A percentile compares a stretch with the other conserved stretches of the same genome.
phyloP scores from a whole-genome alignment of 2,888 invertebrate genomes.

The Drosophila ochracea region DNA sequence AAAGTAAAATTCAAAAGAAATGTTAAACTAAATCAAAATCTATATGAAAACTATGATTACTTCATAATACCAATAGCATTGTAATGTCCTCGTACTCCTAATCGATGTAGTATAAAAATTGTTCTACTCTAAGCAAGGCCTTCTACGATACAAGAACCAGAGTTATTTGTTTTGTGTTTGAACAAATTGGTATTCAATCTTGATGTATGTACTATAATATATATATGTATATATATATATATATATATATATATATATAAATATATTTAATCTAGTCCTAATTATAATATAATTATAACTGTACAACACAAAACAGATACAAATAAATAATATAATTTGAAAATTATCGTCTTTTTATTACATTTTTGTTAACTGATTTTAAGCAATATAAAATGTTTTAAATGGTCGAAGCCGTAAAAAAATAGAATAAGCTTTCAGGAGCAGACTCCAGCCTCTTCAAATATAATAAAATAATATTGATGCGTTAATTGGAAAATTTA shows the following conservation, averaged over 20 bases:
- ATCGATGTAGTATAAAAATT: slow-evolving; percentile 54
- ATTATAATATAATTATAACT: slow-evolving; percentile 75
- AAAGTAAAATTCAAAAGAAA: slow-evolving; percentile 34
- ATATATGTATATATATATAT: slow-evolving; percentile 16
- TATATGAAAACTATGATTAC: slow-evolving; percentile 28
- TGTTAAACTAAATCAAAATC: slow-evolving; percentile 63
- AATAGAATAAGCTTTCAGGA: neutral
- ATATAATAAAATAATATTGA: neutral
- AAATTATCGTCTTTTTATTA: slow-evolving; percentile 42
- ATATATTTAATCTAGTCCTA: slow-evolving; percentile 74
- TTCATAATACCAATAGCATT: slow-evolving; percentile 17
- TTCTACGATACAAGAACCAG: slow-evolving; percentile 45
- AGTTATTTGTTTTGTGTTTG: slow-evolving; percentile 62
- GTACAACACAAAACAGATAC: slow-evolving; percentile 58
- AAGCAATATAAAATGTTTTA: neutral
- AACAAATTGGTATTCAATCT: slow-evolving; percentile 62
- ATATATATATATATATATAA: neutral
- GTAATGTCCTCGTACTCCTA: slow-evolving; percentile 30
- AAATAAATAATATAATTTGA: slow-evolving; percentile 63
- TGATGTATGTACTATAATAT: slow-evolving; percentile 56
- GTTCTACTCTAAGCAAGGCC: slow-evolving; percentile 50
- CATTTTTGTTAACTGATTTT: neutral
- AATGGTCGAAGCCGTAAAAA: neutral
- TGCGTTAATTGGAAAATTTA: neutral
- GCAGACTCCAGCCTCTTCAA: no score